Percentiles rank a stretch among this genome's conserved stretches.
phyloP scores from a whole-genome alignment of 2,888 invertebrate species.

The Asteroscopus sphinx region DNA sequence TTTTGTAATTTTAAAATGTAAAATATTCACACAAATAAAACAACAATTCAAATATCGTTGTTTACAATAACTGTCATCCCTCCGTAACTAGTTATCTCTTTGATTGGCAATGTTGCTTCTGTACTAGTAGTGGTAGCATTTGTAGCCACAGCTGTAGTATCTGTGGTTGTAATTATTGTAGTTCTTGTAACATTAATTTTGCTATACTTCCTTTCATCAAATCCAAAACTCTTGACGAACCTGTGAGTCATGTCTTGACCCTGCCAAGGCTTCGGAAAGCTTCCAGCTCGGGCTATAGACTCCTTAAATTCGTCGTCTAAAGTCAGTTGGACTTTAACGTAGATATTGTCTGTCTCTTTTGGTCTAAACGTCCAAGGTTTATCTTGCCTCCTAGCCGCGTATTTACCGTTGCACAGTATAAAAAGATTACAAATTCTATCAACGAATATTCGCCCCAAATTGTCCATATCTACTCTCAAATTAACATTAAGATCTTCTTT shows the following conservation, averaged over 20 bases:
- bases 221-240: not conserved
- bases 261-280: not conserved
- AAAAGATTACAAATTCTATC: constrained; percentile 70
- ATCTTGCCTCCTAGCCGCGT: constrained; percentile 29
- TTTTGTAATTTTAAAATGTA: constrained; percentile 33
- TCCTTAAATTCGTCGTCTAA: constrained; percentile 64
- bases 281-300: constrained; percentile 21
- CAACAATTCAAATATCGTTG: constrained; percentile 5
- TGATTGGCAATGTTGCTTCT: not conserved
- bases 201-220: not conserved
- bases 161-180: constrained; percentile 7
- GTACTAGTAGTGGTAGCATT: not conserved
- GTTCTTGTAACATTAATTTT: constrained; percentile 28
- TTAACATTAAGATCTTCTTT: constrained; percentile 70
- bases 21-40: constrained; percentile 40
- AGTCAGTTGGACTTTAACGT: constrained; percentile 67
- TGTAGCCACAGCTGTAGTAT: not conserved
- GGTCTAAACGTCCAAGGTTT: not conserved
- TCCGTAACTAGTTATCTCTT: not conserved
- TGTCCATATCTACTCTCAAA: constrained; percentile 69
- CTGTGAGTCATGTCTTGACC: constrained; percentile 5
- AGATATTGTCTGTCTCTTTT: constrained; percentile 56
- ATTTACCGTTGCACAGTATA: constrained; percentile 68
- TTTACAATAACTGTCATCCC: not conserved
- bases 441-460: constrained; percentile 60